Percentiles rank a stretch among this genome's conserved stretches.
These are phyloP conservation scores for Lepidothrix coronata DNA, from an alignment of 2,113 vertebrate species.

Conservation along the genomic window DNA sequence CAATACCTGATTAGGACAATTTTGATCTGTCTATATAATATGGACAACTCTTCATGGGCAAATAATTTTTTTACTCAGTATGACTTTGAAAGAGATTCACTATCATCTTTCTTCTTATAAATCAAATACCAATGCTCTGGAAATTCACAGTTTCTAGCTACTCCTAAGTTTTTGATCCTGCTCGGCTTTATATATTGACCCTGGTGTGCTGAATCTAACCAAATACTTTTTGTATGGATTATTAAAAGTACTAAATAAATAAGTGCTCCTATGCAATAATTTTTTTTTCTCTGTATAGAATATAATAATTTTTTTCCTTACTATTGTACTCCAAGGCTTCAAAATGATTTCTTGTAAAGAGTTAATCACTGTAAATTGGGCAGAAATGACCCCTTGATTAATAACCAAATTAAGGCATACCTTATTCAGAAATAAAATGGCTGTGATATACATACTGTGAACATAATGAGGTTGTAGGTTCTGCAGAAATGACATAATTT, in stretches of 20 bases:
- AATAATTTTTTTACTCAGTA: background rate
- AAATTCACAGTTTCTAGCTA: background rate
- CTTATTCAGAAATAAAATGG: constrained; percentile 9
- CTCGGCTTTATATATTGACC: background rate
- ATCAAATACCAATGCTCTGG: background rate
- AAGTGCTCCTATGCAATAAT: background rate
- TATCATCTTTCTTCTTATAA: background rate
- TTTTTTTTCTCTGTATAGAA: background rate
- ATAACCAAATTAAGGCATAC: constrained; percentile 1
- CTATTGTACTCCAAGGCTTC: background rate
- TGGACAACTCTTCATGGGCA: background rate
- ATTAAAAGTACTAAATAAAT: background rate
- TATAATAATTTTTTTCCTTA: background rate
- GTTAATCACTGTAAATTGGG: background rate
- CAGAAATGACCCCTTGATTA: constrained; percentile 43
- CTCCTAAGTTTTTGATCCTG: background rate
- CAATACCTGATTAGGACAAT: background rate
- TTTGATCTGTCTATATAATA: background rate
- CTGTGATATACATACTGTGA: constrained; percentile 48
- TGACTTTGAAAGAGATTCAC: background rate
- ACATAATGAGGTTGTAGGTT: constrained; percentile 58
- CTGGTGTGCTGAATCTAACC: background rate
- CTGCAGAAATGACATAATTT: constrained; percentile 56
- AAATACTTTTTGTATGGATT: background rate
- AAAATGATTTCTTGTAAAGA: background rate